Evolutionary conservation across 2,888 invertebrate genomes (phyloP), one percentile per base, ranked within the genome.

Genomic region (Melieria crassipennis): DNA sequence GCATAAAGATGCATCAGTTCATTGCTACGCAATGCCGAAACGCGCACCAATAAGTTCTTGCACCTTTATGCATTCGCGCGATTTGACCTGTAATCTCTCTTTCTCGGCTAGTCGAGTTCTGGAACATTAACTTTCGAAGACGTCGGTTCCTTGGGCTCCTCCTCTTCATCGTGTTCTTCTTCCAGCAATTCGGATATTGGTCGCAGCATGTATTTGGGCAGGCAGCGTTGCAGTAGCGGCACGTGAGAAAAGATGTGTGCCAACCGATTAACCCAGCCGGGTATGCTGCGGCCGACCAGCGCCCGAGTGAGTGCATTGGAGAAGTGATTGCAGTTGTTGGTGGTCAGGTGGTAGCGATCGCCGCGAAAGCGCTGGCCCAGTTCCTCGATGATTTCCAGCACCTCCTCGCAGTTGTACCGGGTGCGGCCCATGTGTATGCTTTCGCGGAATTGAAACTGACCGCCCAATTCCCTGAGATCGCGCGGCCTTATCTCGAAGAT

Each of bases 311-410:
- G 91, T 70, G 93, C 91, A 71, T 94, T 92, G 72, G 97, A 94
- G 88, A 98, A 99, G 85, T 98, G 98, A 87, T 99, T 99, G 88
- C 98, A 99, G 85, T 99, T 99, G 88, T 97, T 96, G 86, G 94
- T 95, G 92, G 98, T 96, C 74, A 99, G 89, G 86, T 99, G 98
- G 84, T 99, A 99, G 86, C 94, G 92, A 88, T 97, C 95, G 74
- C 98, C 98, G 79, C 94, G 91, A 86, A 95, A 99, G 85, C 97
- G 96, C 85, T 95, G 94, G 64, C 98, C 98, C 75, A 98, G 87
- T 83, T 96, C 94, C 66, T 91, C 89, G 74, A 98, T 92, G 79
- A 98, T 92, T 84, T 94, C 90, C 77, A 92, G 90, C 42, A 99
- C 94, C 84, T 98, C 98, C 76, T 93, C 93, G 84, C 93, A 93